A percentile compares a stretch with the other conserved stretches of the same genome.
Conservation (phyloP, 2,797 vertebrate genomes). For the Leucoraja ocellata region DNA sequence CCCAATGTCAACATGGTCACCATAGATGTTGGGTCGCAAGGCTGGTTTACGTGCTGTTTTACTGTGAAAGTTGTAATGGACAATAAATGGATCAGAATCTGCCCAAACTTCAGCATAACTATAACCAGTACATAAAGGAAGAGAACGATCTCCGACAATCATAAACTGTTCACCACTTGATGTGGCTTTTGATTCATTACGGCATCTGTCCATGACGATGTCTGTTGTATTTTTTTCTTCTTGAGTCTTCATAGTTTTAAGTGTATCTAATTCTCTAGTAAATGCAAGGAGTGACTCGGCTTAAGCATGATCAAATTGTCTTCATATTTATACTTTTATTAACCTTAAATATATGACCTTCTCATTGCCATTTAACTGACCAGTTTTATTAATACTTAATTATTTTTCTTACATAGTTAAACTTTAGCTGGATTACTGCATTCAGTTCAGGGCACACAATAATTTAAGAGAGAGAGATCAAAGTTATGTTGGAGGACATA, state of each 20-base stretch:
- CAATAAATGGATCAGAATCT: neutral
- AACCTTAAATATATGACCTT: neutral
- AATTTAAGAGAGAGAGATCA: too few species aligned
- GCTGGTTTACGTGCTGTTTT: too few species aligned
- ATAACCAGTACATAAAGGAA: neutral
- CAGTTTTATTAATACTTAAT: neutral
- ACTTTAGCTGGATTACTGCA: too few species aligned
- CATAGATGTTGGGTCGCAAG: too few species aligned
- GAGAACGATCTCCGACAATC: neutral
- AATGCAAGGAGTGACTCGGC: neutral
- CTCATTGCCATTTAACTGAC: neutral
- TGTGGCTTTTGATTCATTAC: neutral
- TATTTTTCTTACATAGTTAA: neutral
- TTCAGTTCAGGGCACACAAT: too few species aligned
- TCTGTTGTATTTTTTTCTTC: neutral
- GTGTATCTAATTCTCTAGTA: neutral
- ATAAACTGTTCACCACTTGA: neutral
- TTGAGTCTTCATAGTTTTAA: neutral
- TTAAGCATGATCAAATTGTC: neutral
- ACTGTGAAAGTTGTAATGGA: neutral
- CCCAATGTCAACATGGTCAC: too few species aligned
- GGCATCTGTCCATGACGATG: neutral
- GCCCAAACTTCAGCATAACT: too few species aligned
- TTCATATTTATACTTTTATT: neutral
- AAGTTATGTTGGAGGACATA: too few species aligned